These are phyloP conservation scores for Poecile atricapillus DNA, from an alignment of 2,113 vertebrate genomes.

Conservation along the genomic window DNA sequence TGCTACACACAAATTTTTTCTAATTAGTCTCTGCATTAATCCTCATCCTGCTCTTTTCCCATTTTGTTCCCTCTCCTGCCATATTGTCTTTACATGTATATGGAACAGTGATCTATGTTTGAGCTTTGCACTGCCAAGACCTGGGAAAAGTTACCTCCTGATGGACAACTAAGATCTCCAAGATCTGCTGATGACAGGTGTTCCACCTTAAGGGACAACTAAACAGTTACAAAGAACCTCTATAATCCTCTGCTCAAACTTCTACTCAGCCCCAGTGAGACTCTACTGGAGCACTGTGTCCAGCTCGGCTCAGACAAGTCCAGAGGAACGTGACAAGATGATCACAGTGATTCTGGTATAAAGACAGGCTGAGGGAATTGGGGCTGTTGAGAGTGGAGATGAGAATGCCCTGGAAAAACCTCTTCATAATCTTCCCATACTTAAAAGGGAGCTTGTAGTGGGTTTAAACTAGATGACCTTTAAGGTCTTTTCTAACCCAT, in stretches of 20 bases:
- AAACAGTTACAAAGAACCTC: background rate
- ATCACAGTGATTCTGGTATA: background rate
- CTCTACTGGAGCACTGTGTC: accelerated
- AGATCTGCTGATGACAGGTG: background rate
- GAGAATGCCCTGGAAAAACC: background rate
- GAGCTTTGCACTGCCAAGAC: background rate
- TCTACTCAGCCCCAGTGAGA: background rate
- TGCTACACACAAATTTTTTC: background rate
- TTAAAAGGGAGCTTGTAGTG: background rate
- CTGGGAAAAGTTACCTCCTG: background rate
- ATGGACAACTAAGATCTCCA: background rate
- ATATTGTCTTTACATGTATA: background rate
- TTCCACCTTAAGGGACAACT: background rate
- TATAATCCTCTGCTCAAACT: no score
- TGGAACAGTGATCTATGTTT: background rate
- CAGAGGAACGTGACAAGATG: background rate
- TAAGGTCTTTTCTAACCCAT: background rate
- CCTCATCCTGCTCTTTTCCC: background rate
- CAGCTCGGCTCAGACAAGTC: background rate
- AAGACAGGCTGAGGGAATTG: background rate
- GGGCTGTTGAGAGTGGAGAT: background rate
- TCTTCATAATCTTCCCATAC: background rate
- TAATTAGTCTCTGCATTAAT: background rate
- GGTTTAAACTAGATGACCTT: background rate
- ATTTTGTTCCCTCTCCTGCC: background rate